Percentiles rank a stretch among this genome's conserved stretches.
These are phyloP conservation scores for Rugalucina vietnamica DNA, from an alignment of 2,888 invertebrate species.

Conservation along the genomic window DNA sequence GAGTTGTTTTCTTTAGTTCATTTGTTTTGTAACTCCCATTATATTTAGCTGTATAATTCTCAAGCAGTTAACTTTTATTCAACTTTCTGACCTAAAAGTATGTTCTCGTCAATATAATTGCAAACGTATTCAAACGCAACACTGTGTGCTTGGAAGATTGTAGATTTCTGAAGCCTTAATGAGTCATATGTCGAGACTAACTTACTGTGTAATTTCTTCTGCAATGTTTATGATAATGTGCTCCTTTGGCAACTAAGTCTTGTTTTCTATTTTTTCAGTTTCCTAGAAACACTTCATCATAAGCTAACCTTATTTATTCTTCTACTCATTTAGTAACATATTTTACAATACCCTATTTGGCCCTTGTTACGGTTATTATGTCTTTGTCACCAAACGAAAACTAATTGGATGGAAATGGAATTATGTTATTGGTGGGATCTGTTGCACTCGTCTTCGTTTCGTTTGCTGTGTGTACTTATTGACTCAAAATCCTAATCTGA, in stretches of 20 bases:
- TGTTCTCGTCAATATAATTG: constrained; percentile 34
- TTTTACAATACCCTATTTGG: constrained; percentile 28
- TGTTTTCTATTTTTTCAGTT: constrained; percentile 28
- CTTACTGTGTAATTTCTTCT: constrained; percentile 30
- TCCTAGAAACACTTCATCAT: constrained; percentile 21
- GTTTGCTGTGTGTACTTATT: not conserved
- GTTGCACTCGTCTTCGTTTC: not conserved
- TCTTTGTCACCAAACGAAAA: constrained; percentile 46
- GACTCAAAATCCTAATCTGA: not conserved
- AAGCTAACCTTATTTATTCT: constrained; percentile 23
- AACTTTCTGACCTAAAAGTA: constrained; percentile 31
- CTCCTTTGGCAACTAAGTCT: constrained; percentile 36
- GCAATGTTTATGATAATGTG: constrained; percentile 35
- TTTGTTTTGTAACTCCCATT: constrained; percentile 54
- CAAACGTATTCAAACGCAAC: constrained; percentile 20
- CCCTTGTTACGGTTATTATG: constrained; percentile 20
- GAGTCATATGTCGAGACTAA: not conserved
- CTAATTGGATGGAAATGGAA: constrained; percentile 21
- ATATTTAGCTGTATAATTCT: constrained; percentile 29
- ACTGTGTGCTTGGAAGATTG: constrained; percentile 11
- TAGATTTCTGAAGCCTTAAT: not conserved
- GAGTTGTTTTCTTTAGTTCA: constrained; percentile 46
- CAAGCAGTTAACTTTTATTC: constrained; percentile 35
- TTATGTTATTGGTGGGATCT: not conserved
- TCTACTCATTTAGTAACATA: constrained; percentile 44